A percentile compares a stretch with the other conserved stretches of the same genome.
These are phyloP conservation scores for Erythrocercus mccallii DNA, from an alignment of 2,113 vertebrate species.

Conservation along the genomic window DNA sequence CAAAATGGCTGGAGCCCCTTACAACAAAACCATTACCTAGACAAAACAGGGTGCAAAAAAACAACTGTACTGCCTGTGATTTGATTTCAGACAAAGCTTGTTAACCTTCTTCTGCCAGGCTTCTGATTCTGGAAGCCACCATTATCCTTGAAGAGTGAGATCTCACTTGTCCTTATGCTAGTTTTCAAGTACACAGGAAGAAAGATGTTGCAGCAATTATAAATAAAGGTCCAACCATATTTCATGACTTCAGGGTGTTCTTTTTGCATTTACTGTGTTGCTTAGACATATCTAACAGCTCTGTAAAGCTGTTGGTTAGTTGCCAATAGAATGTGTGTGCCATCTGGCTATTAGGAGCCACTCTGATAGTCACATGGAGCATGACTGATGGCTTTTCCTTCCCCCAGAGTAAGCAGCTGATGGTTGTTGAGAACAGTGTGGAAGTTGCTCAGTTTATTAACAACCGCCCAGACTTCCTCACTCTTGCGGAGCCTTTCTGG, in stretches of 20 bases:
- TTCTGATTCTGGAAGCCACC: neutral
- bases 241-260: neutral
- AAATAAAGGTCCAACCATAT: neutral
- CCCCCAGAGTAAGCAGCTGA: conserved; percentile 76
- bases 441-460: conserved; percentile 95
- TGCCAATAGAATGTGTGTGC: neutral
- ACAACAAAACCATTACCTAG: neutral
- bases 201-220: neutral
- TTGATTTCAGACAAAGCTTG: neutral
- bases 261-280: neutral
- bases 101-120: neutral
- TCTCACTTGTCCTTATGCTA: neutral
- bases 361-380: neutral
- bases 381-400: neutral
- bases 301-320: neutral
- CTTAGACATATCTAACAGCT: neutral
- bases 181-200: neutral
- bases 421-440: conserved; percentile 87
- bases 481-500: conserved; percentile 88
- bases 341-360: neutral
- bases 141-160: neutral
- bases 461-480: conserved; percentile 82
- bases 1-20: neutral
- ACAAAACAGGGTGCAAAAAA: neutral
- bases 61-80: neutral